Percentiles rank a stretch among this genome's conserved stretches.
These are phyloP conservation scores for Eupithecia abbreviata DNA, from an alignment of 2,888 invertebrate genomes.

Conservation along the genomic window DNA sequence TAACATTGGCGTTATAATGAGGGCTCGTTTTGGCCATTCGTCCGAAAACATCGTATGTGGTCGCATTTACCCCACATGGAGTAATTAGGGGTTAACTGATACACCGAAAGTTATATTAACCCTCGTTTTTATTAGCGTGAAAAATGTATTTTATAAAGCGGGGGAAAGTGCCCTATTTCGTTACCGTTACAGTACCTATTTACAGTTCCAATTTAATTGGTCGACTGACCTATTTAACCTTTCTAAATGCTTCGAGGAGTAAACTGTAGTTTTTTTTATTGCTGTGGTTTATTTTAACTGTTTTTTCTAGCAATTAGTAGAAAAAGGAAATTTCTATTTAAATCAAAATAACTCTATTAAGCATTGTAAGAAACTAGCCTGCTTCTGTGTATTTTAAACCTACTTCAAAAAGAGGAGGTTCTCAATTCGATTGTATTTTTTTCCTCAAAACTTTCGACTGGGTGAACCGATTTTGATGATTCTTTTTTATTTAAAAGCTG, in stretches of 20 bases:
- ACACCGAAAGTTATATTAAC: constrained; percentile 31
- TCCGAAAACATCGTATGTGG: constrained; percentile 27
- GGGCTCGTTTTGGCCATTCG: constrained; percentile 28
- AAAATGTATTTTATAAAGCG: constrained; percentile 12
- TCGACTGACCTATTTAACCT: constrained; percentile 4
- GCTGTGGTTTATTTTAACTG: not conserved
- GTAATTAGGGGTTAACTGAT: constrained; percentile 33
- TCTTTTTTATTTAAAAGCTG: no score
- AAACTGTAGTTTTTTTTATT: not conserved
- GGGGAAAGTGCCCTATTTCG: constrained; percentile 1
- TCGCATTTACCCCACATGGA: constrained; percentile 28
- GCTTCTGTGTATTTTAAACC: no score
- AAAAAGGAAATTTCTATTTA: no score
- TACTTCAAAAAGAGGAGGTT: no score
- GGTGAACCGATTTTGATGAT: no score
- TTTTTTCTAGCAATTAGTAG: not conserved
- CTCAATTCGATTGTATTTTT: no score
- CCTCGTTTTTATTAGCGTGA: constrained; percentile 22
- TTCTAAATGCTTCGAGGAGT: not conserved
- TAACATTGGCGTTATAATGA: constrained; percentile 24
- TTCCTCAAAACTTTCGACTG: no score
- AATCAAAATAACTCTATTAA: not conserved
- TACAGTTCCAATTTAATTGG: not conserved
- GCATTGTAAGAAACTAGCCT: not conserved
- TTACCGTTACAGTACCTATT: not conserved